Evolutionary conservation across 2,113 vertebrate species (phyloP).

Genomic region (Alaudala cheleensis): DNA sequence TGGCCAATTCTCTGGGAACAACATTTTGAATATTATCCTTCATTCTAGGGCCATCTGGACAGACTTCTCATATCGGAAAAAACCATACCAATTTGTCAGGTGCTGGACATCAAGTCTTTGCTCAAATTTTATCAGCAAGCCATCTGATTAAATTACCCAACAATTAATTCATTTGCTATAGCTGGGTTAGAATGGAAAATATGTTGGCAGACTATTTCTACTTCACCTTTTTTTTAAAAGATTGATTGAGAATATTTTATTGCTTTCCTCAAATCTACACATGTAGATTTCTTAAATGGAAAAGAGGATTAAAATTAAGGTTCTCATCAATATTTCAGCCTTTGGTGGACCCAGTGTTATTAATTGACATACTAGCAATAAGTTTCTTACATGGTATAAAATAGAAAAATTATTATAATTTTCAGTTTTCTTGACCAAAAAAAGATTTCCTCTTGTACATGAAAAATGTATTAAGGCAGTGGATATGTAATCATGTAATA

Average conservation of each 20-base stretch:
- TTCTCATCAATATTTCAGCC: neutral
- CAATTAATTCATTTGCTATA: slow-evolving; percentile 38
- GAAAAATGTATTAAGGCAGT: neutral
- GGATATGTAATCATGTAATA: neutral
- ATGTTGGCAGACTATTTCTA: neutral
- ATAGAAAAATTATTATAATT: neutral
- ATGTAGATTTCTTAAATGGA: neutral
- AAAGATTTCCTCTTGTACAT: neutral
- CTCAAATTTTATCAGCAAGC: slow-evolving; percentile 29
- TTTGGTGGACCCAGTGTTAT: neutral
- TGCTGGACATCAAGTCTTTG: slow-evolving; percentile 20
- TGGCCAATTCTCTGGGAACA: slow-evolving; percentile 21
- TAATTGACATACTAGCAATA: neutral
- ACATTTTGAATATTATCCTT: slow-evolving; percentile 18
- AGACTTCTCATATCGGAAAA: neutral
- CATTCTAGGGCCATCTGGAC: slow-evolving; percentile 54
- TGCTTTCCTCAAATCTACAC: neutral
- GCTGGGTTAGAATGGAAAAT: neutral
- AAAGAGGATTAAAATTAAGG: neutral
- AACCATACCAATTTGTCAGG: neutral
- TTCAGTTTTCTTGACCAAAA: neutral
- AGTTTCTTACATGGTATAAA: neutral
- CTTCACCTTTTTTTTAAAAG: neutral
- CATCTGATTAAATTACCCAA: slow-evolving; percentile 31
- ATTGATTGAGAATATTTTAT: neutral